Evolutionary conservation across 2,797 vertebrate species (phyloP).

Genomic region (Notoglanidium macrostoma): DNA sequence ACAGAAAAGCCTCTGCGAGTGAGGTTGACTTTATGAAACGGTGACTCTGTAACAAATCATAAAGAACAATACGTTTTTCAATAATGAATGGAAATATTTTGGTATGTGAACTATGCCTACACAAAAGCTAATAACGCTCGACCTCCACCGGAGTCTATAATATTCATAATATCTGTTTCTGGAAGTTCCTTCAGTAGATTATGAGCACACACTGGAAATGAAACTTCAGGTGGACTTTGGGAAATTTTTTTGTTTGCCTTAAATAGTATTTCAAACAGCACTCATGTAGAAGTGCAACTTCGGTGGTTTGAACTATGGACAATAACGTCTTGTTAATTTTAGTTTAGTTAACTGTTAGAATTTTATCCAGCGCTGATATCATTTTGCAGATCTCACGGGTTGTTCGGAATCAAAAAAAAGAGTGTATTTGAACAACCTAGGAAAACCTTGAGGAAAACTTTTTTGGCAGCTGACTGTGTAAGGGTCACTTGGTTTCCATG

Average conservation of each 20-base stretch:
- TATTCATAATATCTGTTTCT: neutral
- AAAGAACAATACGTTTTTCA: neutral
- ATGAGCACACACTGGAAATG: slow-evolving; percentile 8
- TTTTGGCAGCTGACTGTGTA: neutral
- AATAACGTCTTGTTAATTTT: neutral
- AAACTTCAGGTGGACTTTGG: slow-evolving; percentile 22
- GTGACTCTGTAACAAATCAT: neutral
- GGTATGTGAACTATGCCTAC: neutral
- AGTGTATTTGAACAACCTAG: too few species aligned
- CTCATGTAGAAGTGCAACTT: neutral
- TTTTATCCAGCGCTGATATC: neutral
- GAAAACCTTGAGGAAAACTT: neutral
- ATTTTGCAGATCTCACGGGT: neutral
- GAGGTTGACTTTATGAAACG: neutral
- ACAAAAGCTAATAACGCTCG: neutral
- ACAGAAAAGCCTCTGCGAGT: neutral
- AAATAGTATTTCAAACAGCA: neutral
- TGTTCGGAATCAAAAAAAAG: neutral
- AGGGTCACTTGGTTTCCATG: neutral
- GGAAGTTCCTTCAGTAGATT: neutral
- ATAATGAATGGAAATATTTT: neutral
- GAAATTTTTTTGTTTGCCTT: neutral
- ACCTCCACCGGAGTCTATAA: neutral
- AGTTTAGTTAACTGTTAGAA: neutral
- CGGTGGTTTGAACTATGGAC: neutral